Evolutionary conservation across 1,140 invertebrate species (phyloP).

Genomic region (Leptestheria dahalacensis): DNA sequence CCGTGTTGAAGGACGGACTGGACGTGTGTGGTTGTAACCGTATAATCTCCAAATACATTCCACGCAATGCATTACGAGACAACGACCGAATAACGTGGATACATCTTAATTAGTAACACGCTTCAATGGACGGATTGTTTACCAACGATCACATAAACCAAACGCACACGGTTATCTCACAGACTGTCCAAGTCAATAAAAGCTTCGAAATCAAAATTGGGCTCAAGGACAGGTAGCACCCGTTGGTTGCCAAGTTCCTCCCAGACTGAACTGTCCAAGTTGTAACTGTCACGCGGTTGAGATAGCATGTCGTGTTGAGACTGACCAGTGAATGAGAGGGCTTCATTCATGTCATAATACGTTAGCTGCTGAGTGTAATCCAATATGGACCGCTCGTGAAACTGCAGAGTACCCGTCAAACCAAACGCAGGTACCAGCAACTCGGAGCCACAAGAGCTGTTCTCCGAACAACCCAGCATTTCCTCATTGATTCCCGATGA

Average conservation of each 20-base stretch:
- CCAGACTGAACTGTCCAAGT: background rate
- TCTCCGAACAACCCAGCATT: slow-evolving; percentile 7
- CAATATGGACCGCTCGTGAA: background rate
- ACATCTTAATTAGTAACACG: too few relatives aligned
- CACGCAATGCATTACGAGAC: too few relatives aligned
- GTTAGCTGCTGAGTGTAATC: background rate
- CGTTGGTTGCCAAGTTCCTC: background rate
- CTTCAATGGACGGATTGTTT: too few relatives aligned
- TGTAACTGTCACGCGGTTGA: background rate
- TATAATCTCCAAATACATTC: too few relatives aligned
- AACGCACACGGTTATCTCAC: too few relatives aligned
- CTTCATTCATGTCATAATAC: background rate
- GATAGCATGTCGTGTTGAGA: background rate
- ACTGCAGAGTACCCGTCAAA: background rate
- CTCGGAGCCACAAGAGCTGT: slow-evolving; percentile 4
- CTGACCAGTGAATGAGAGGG: background rate
- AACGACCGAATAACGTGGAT: too few relatives aligned
- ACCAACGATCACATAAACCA: too few relatives aligned
- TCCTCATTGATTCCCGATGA: slow-evolving; percentile 12
- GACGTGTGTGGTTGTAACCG: too few relatives aligned
- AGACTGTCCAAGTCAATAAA: slow-evolving; percentile 15
- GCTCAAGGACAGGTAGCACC: slow-evolving; percentile 10
- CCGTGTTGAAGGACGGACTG: too few relatives aligned
- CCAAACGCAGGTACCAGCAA: slow-evolving; percentile 6
- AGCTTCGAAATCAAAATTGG: slow-evolving; percentile 14